A percentile compares a stretch with the other conserved stretches of the same genome.
phyloP scores from a whole-genome alignment of 2,797 vertebrate genomes.

The Falco berigora region DNA sequence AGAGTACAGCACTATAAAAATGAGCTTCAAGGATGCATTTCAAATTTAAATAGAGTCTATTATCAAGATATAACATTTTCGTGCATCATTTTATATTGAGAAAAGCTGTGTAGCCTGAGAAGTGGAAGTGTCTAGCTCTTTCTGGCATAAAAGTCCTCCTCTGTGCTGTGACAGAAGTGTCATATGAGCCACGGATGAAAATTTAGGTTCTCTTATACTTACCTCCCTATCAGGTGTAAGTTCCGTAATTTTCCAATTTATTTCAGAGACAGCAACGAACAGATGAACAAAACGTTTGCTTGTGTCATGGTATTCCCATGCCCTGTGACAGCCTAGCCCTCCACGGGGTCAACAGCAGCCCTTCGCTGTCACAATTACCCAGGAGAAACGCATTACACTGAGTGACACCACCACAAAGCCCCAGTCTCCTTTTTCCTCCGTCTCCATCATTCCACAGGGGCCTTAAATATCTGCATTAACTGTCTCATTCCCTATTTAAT shows the following conservation, averaged over 20 bases:
- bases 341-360: neutral
- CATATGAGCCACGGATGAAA: neutral
- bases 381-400: neutral
- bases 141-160: neutral
- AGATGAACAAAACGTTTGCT: neutral
- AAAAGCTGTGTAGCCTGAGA: neutral
- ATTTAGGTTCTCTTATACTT: neutral
- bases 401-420: neutral
- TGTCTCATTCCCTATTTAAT: neutral
- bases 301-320: neutral
- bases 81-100: neutral
- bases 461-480: neutral
- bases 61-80: conserved; percentile 5
- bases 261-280: neutral
- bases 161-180: neutral
- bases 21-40: conserved; percentile 25
- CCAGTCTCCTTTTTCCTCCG: neutral
- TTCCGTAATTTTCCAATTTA: neutral
- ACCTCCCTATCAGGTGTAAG: neutral
- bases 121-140: neutral
- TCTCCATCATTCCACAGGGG: neutral
- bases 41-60: conserved; percentile 4
- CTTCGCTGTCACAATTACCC: neutral
- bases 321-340: neutral
- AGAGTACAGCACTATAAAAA: neutral